Evolutionary conservation across 2,888 invertebrate genomes (phyloP).

Genomic region (Melanostoma scalare): DNA sequence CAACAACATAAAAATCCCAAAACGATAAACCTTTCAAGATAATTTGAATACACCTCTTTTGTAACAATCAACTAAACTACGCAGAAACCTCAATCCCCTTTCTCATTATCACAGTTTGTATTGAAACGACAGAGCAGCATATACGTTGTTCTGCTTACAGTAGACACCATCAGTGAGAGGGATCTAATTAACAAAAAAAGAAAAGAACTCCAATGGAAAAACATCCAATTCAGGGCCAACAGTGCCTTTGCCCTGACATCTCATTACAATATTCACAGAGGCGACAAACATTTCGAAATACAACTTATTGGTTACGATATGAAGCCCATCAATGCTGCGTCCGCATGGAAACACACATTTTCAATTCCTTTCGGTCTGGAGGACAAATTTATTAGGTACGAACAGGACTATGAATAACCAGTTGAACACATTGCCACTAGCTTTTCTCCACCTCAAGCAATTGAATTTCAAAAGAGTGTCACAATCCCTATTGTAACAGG

Average conservation of each 20-base stretch:
- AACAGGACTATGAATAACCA: not conserved
- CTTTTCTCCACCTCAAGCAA: conserved; percentile 4
- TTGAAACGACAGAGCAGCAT: too few species aligned
- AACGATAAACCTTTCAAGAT: too few species aligned
- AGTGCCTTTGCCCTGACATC: not conserved
- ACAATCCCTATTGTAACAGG: not conserved
- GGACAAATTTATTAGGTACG: not conserved
- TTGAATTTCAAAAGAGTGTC: conserved; percentile 26
- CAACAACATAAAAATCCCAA: too few species aligned
- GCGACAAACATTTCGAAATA: conserved; percentile 2
- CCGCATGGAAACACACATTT: conserved; percentile 13
- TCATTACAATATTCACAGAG: conserved; percentile 1
- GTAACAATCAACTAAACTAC: too few species aligned
- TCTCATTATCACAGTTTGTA: too few species aligned
- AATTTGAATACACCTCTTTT: too few species aligned
- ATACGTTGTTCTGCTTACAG: too few species aligned
- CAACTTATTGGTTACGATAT: conserved; percentile 20
- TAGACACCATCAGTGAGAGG: too few species aligned
- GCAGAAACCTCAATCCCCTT: too few species aligned
- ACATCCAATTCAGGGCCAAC: not conserved
- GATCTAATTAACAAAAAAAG: conserved; percentile 7
- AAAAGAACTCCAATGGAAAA: conserved; percentile 6
- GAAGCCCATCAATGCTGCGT: conserved; percentile 47
- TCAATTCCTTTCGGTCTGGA: not conserved
- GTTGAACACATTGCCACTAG: not conserved